Percentiles rank a stretch among this genome's conserved stretches.
Conservation (phyloP, 2,888 invertebrate genomes). For the Tillus elongatus region DNA sequence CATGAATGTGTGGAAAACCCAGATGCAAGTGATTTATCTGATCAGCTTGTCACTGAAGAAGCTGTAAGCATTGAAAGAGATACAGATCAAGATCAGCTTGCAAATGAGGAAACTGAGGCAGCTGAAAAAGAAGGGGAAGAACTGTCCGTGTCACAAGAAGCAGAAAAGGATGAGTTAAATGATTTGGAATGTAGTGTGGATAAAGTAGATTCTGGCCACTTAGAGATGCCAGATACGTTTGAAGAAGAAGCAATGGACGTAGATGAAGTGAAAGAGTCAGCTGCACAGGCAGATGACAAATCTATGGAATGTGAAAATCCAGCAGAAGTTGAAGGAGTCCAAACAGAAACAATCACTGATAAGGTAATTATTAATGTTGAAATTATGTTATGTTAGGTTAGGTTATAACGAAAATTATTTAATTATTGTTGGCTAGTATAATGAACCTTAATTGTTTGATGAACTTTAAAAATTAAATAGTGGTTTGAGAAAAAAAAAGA, state of each 20-base stretch:
- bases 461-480: no score
- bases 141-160: not conserved
- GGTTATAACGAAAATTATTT: no score
- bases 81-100: conserved; percentile 8
- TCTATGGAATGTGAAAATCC: conserved; percentile 5
- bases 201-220: conserved; percentile 8
- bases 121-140: conserved; percentile 6
- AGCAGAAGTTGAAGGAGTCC: conserved; percentile 7
- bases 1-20: conserved; percentile 10
- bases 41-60: conserved; percentile 9
- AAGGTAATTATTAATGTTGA: no score
- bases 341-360: conserved; percentile 12
- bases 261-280: conserved; percentile 17
- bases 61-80: no score
- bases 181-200: conserved; percentile 9
- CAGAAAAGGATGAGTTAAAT: conserved; percentile 10
- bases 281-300: conserved; percentile 12
- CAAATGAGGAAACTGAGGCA: conserved; percentile 1
- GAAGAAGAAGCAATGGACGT: conserved; percentile 26
- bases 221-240: conserved; percentile 7
- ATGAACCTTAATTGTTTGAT: no score
- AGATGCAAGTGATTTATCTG: not conserved
- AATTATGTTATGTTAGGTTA: no score
- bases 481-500: no score
- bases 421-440: no score